Percentiles rank a stretch among this genome's conserved stretches.
Conservation (phyloP, 1,140 invertebrate species). For the Diplogasteroides magnus region DNA sequence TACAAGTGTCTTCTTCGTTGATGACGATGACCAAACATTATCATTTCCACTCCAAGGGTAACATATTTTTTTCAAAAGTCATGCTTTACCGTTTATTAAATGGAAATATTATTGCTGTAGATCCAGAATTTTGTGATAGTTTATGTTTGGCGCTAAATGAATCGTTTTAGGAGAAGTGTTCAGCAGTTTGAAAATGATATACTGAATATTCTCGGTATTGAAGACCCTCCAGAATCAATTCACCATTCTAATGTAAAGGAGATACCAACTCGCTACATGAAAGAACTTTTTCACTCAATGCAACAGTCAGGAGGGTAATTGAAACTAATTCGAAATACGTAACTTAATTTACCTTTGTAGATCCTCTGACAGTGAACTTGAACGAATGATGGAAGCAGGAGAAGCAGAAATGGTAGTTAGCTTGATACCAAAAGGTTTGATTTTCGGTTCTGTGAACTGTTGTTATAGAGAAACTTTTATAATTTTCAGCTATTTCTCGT, state of each 20-base stretch:
- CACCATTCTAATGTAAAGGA: neutral
- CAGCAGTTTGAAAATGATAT: neutral
- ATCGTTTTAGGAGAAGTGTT: neutral
- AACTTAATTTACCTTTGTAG: too few species aligned
- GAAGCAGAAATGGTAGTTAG: too few species aligned
- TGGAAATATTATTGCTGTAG: neutral
- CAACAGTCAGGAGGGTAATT: neutral
- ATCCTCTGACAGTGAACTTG: too few species aligned
- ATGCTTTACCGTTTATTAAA: neutral
- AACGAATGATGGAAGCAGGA: too few species aligned
- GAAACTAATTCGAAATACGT: neutral
- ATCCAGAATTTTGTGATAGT: neutral
- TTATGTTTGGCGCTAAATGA: too few species aligned
- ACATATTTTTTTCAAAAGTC: too few species aligned
- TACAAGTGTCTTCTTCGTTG: neutral
- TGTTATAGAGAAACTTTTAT: too few species aligned
- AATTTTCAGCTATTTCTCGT: too few species aligned
- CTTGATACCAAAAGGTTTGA: too few species aligned
- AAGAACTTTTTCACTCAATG: neutral
- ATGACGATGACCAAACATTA: neutral
- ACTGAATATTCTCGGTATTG: neutral
- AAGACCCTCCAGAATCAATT: neutral
- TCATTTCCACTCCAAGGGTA: neutral
- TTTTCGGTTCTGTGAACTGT: too few species aligned
- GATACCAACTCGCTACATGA: neutral